These are phyloP conservation scores for Pararge aegeria DNA, from an alignment of 1,140 invertebrate genomes.

Conservation along the genomic window DNA sequence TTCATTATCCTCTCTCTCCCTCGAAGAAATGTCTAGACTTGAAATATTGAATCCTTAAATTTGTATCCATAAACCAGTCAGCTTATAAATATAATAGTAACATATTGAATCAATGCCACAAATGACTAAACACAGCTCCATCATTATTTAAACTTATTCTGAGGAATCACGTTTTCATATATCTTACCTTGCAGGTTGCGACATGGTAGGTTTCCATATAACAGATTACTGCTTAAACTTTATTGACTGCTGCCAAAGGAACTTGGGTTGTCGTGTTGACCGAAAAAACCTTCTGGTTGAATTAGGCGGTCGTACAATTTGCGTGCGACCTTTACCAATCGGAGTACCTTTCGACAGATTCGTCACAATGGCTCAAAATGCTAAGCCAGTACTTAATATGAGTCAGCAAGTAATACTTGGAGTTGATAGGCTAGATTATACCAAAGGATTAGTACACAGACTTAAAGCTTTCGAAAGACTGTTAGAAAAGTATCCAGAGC, in stretches of 20 bases:
- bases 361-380: constrained; percentile 88
- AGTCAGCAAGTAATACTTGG: constrained; percentile 91
- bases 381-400: constrained; percentile 86
- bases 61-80: too few species aligned
- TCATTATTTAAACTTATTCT: neutral
- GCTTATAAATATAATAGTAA: too few species aligned
- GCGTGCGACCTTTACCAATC: constrained; percentile 90
- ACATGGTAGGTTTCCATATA: constrained; percentile 96
- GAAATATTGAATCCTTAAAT: too few species aligned
- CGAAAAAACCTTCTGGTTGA: constrained; percentile 92
- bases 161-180: neutral
- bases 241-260: constrained; percentile 93
- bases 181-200: constrained; percentile 82
- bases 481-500: constrained; percentile 91
- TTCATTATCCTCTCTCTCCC: too few species aligned
- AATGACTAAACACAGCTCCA: too few species aligned
- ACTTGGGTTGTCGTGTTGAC: constrained; percentile 92
- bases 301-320: constrained; percentile 90
- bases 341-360: constrained; percentile 94
- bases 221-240: constrained; percentile 95
- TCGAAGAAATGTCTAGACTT: too few species aligned
- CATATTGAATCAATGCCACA: too few species aligned
- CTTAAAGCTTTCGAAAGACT: constrained; percentile 91
- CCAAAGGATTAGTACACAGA: constrained; percentile 93
- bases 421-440: constrained; percentile 94